These are phyloP conservation scores for Spheniscus mendiculus DNA, from an alignment of 2,113 vertebrate genomes.

Conservation along the genomic window DNA sequence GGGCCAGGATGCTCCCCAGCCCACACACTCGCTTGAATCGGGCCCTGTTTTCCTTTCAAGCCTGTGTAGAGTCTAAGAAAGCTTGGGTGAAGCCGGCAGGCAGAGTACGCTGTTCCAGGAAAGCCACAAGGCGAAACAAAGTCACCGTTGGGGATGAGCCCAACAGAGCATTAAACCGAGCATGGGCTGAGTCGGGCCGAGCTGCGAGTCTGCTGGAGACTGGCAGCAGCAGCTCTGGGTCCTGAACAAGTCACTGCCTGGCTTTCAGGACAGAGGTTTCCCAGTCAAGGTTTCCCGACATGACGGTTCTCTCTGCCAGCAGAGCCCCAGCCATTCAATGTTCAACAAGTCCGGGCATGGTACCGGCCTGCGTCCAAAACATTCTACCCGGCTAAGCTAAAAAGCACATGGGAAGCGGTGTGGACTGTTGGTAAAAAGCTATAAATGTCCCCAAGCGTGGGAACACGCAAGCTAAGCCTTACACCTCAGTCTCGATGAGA, in stretches of 20 bases:
- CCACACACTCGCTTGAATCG: fast-evolving
- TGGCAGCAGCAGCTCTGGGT: background rate
- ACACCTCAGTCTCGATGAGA: no score
- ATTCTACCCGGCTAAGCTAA: background rate
- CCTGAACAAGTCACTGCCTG: background rate
- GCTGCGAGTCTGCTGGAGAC: background rate
- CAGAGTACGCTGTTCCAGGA: fast-evolving
- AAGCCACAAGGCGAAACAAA: fast-evolving
- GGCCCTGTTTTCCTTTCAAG: background rate
- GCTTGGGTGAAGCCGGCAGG: background rate
- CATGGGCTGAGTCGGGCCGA: background rate
- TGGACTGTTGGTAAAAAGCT: background rate
- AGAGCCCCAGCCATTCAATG: fast-evolving
- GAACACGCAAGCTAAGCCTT: background rate
- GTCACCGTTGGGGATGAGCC: background rate
- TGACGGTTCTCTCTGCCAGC: background rate
- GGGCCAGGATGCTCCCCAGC: background rate
- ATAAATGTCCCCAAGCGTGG: fast-evolving
- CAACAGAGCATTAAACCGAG: fast-evolving
- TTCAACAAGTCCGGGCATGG: background rate
- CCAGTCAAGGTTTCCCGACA: background rate
- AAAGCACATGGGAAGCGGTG: fast-evolving
- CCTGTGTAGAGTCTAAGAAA: no score
- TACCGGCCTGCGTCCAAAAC: fast-evolving
- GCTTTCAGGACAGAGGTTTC: background rate